phyloP scores from a whole-genome alignment of 1,140 invertebrate species.

The Battus philenor region DNA sequence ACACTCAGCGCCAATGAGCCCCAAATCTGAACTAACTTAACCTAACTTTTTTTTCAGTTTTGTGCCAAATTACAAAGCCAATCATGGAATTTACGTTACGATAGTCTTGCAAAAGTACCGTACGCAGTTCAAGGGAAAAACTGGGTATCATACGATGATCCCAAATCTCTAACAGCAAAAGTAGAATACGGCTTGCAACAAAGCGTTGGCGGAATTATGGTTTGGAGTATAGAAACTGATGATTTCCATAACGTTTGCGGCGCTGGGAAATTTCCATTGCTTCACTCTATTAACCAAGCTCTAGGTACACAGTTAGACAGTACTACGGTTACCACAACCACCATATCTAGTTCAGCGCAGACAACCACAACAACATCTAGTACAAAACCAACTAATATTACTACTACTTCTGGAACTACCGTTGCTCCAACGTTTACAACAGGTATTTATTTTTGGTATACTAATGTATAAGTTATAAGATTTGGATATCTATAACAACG shows the following conservation, averaged over 20 bases:
- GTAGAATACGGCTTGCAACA: conserved; percentile 71
- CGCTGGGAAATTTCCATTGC: conserved; percentile 62
- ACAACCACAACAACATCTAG: not conserved
- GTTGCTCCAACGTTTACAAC: no score
- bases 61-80: conserved; percentile 39
- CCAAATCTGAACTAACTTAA: no score
- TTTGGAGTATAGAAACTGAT: conserved; percentile 86
- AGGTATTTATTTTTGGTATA: no score
- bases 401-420: no score
- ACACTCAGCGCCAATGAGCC: no score
- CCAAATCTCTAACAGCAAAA: conserved; percentile 75
- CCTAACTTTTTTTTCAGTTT: conserved; percentile 43
- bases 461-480: no score
- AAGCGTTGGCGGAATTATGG: conserved; percentile 80
- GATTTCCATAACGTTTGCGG: conserved; percentile 81
- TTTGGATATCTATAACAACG: not conserved
- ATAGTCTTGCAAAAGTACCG: conserved; percentile 66
- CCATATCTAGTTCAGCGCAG: not conserved
- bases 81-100: conserved; percentile 40
- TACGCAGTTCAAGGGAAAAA: conserved; percentile 80
- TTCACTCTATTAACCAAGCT: conserved; percentile 47
- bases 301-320: conserved; percentile 7
- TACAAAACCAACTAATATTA: no score
- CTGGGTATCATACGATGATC: conserved; percentile 88
- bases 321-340: not conserved